Conservation (phyloP, 1,140 invertebrate species). For the Solenopsis invicta region DNA sequence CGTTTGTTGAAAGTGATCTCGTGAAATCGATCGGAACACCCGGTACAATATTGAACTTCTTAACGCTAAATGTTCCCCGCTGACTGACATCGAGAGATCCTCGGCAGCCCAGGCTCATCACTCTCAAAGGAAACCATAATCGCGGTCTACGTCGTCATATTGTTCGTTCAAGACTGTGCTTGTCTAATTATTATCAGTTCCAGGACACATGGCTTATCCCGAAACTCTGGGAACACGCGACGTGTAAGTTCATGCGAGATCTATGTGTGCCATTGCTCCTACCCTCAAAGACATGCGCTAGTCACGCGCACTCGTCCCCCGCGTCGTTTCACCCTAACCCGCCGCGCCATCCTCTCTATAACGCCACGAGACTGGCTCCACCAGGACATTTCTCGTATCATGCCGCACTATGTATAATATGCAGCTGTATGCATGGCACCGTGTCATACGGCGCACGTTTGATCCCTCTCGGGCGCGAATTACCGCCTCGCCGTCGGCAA, state of each 20-base stretch:
- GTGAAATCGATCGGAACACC: neutral
- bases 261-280: slow-evolving; percentile 9
- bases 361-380: slow-evolving; percentile 20
- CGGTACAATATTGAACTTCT: slow-evolving; percentile 20
- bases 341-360: neutral
- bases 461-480: slow-evolving; percentile 58
- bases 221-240: slow-evolving; percentile 48
- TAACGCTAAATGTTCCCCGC: slow-evolving; percentile 9
- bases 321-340: slow-evolving; percentile 45
- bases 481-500: slow-evolving; percentile 43
- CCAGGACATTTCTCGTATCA: slow-evolving; percentile 56
- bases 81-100: slow-evolving; percentile 5
- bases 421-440: slow-evolving; percentile 45
- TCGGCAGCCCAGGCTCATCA: neutral
- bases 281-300: slow-evolving; percentile 33
- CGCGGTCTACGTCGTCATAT: slow-evolving; percentile 55
- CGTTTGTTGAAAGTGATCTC: slow-evolving; percentile 1
- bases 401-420: slow-evolving; percentile 53
- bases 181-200: slow-evolving; percentile 65
- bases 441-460: slow-evolving; percentile 58
- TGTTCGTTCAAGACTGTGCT: slow-evolving; percentile 42
- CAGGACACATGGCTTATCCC: slow-evolving; percentile 55
- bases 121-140: slow-evolving; percentile 56
- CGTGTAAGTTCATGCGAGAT: slow-evolving; percentile 28
- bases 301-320: slow-evolving; percentile 49